A percentile compares a stretch with the other conserved stretches of the same genome.
phyloP scores from a whole-genome alignment of 2,113 vertebrate genomes.

The Rhynchopsitta pachyrhyncha region DNA sequence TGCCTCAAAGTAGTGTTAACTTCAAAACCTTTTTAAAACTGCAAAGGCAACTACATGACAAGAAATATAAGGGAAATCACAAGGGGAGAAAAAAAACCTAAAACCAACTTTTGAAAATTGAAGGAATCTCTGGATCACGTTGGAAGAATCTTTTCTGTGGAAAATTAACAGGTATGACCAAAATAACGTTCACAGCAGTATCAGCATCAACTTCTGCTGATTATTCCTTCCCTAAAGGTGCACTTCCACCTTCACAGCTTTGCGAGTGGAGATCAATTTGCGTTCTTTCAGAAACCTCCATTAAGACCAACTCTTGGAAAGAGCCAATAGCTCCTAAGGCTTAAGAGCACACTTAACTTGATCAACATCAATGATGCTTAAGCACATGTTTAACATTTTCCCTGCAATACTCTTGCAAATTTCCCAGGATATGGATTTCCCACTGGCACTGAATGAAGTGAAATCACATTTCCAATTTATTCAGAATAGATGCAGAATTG shows the following conservation, averaged over 20 bases:
- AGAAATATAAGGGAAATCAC: slow-evolving; percentile 28
- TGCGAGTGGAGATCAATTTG: neutral
- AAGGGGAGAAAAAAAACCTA: neutral
- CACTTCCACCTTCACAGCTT: neutral
- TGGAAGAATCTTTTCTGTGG: neutral
- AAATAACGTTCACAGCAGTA: neutral
- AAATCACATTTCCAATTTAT: neutral
- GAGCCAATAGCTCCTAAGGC: neutral
- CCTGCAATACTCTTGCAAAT: neutral
- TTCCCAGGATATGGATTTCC: neutral
- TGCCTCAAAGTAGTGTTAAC: slow-evolving; percentile 31
- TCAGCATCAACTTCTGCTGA: neutral
- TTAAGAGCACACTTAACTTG: neutral
- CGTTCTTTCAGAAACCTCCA: neutral
- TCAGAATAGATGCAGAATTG: neutral
- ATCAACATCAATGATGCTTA: neutral
- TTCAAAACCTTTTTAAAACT: slow-evolving; percentile 31
- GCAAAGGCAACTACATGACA: neutral
- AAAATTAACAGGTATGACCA: neutral
- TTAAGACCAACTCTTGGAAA: neutral
- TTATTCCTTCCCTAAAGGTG: neutral
- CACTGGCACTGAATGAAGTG: neutral
- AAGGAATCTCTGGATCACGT: neutral
- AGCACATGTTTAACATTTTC: neutral
- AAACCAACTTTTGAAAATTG: neutral